Evolutionary conservation across 1,140 invertebrate species (phyloP).

Genomic region (Frieseomelitta varia): DNA sequence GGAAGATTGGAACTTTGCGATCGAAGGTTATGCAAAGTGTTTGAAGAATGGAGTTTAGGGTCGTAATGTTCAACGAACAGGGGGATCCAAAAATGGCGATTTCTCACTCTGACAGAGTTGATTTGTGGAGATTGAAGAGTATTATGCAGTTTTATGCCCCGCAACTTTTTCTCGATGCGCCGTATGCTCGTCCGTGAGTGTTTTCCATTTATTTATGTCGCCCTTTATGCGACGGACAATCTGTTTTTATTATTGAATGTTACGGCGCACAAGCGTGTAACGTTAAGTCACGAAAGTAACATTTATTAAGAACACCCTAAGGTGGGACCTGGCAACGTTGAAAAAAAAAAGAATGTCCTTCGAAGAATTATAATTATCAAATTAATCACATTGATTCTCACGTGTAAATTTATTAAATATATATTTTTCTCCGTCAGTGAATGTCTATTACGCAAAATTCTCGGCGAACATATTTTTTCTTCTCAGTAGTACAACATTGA

Average conservation of each 20-base stretch:
- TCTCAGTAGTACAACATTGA: too few relatives aligned
- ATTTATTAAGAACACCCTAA: not conserved
- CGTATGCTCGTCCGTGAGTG: not conserved
- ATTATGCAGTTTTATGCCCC: conserved; percentile 19
- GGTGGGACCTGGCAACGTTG: not conserved
- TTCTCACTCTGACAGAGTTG: conserved; percentile 30
- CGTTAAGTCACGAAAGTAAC: not conserved
- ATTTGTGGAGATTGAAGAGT: conserved; percentile 22
- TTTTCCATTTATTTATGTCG: conserved; percentile 15
- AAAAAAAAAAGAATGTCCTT: not conserved
- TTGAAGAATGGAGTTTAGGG: not conserved
- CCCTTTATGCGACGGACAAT: conserved; percentile 13
- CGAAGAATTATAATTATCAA: not conserved
- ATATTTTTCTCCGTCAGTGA: too few relatives aligned
- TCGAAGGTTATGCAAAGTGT: not conserved
- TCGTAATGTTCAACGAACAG: not conserved
- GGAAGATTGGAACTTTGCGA: not conserved
- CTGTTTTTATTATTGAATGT: conserved; percentile 14
- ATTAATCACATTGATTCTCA: too few relatives aligned
- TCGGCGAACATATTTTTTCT: too few relatives aligned
- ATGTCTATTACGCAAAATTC: too few relatives aligned
- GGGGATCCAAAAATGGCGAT: conserved; percentile 13
- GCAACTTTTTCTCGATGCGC: conserved; percentile 15
- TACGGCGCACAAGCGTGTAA: not conserved
- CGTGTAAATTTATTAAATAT: too few relatives aligned